phyloP scores from a whole-genome alignment of 1,140 invertebrate genomes.

The Papilio glaucus region DNA sequence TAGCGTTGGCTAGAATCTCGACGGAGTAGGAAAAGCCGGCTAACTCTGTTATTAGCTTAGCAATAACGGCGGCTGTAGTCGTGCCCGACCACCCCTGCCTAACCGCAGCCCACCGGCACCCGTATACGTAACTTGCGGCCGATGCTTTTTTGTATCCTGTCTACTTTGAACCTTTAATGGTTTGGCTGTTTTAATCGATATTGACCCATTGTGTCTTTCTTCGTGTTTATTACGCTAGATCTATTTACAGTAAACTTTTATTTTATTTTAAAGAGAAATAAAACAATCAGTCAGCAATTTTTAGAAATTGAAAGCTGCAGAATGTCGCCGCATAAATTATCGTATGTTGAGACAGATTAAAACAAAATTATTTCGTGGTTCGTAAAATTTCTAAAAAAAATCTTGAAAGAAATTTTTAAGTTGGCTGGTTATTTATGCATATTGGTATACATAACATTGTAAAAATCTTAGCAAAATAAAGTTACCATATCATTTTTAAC shows the following conservation, averaged over 20 bases:
- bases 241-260: not conserved
- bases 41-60: slow-evolving; percentile 62
- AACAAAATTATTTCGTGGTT: no score
- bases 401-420: no score
- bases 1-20: slow-evolving; percentile 48
- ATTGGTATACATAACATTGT: no score
- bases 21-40: slow-evolving; percentile 43
- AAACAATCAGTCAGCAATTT: no score
- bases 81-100: slow-evolving; percentile 50
- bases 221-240: not conserved
- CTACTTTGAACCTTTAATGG: not conserved
- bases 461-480: no score
- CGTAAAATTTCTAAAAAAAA: no score
- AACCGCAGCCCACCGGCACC: slow-evolving; percentile 43
- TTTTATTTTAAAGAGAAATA: not conserved
- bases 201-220: not conserved
- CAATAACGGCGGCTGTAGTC: slow-evolving; percentile 52
- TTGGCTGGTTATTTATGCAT: no score
- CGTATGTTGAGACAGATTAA: no score
- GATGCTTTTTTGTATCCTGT: slow-evolving; percentile 11
- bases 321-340: not conserved
- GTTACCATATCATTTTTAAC: not conserved
- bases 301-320: not conserved
- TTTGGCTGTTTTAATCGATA: slow-evolving; percentile 10
- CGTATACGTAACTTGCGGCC: slow-evolving; percentile 42